These are phyloP conservation scores for Labeo catla DNA, from an alignment of 2,113 vertebrate genomes.

Conservation along the genomic window DNA sequence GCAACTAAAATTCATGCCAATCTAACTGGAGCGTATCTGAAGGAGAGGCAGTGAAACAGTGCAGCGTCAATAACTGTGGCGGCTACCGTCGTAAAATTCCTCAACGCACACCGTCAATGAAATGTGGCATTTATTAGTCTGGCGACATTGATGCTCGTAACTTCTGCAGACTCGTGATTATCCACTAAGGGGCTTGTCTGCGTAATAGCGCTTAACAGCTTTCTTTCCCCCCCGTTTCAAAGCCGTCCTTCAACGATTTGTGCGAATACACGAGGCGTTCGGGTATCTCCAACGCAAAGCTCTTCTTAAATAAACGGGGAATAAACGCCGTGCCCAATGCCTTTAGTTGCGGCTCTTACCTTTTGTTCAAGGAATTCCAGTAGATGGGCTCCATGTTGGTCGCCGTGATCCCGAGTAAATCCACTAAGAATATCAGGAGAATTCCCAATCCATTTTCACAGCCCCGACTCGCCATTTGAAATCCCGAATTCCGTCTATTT, in stretches of 20 bases:
- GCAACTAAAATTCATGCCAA: conserved; percentile 15
- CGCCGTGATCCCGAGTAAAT: conserved; percentile 79
- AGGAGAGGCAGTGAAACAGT: neutral
- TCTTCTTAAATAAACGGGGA: conserved; percentile 13
- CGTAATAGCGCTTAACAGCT: conserved; percentile 28
- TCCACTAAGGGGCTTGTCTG: conserved; percentile 19
- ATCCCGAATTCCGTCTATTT: conserved; percentile 63
- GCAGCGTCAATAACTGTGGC: conserved; percentile 27
- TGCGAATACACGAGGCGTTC: neutral
- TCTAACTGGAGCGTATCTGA: conserved; percentile 32
- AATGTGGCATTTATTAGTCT: conserved; percentile 55
- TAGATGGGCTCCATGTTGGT: conserved; percentile 83
- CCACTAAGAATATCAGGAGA: conserved; percentile 78
- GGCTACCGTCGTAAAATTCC: conserved; percentile 43
- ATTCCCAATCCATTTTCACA: conserved; percentile 71
- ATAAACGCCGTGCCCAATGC: conserved; percentile 24
- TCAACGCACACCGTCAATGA: conserved; percentile 47
- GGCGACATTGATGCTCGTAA: conserved; percentile 43
- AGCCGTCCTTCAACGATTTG: conserved; percentile 18
- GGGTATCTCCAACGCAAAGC: conserved; percentile 6
- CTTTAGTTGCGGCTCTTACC: conserved; percentile 67
- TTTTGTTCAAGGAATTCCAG: conserved; percentile 83
- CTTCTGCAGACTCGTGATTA: conserved; percentile 35
- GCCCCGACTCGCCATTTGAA: conserved; percentile 74
- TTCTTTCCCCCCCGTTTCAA: conserved; percentile 15